Conservation (phyloP, 2,113 vertebrate genomes). For the Dolichallabes microphthalmus region DNA sequence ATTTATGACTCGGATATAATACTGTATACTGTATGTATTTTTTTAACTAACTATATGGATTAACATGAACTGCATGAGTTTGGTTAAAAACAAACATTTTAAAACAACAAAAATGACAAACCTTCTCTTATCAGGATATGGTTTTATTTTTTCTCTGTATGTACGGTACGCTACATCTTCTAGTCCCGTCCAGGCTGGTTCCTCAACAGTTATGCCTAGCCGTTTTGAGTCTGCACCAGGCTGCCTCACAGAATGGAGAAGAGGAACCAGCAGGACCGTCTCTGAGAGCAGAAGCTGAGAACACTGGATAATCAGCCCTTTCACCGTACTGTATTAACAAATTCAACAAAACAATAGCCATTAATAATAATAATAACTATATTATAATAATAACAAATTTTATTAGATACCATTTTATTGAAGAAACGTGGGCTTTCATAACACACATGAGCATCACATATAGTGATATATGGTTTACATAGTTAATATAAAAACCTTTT, state of each 20-base stretch:
- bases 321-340: constrained; percentile 51
- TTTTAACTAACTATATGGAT: no score
- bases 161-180: fast-evolving
- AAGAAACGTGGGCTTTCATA: neutral
- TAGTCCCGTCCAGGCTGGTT: constrained; percentile 61
- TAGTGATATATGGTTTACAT: no score
- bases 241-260: constrained; percentile 58
- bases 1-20: no score
- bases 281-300: constrained; percentile 28
- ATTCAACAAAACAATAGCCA: neutral
- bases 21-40: no score
- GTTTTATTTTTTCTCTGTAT: constrained; percentile 54
- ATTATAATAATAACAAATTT: no score
- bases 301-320: constrained; percentile 63
- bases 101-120: constrained; percentile 22
- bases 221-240: constrained; percentile 14
- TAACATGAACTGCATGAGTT: no score
- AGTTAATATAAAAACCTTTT: neutral
- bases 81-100: no score
- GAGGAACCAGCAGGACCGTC: constrained; percentile 66
- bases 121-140: constrained; percentile 48
- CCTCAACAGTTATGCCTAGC: constrained; percentile 51
- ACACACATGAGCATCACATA: neutral
- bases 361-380: neutral
- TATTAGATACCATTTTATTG: neutral